Percentiles rank a stretch among this genome's conserved stretches.
Evolutionary conservation across 2,797 vertebrate species (phyloP).

Genomic region (Trichosurus vulpecula): DNA sequence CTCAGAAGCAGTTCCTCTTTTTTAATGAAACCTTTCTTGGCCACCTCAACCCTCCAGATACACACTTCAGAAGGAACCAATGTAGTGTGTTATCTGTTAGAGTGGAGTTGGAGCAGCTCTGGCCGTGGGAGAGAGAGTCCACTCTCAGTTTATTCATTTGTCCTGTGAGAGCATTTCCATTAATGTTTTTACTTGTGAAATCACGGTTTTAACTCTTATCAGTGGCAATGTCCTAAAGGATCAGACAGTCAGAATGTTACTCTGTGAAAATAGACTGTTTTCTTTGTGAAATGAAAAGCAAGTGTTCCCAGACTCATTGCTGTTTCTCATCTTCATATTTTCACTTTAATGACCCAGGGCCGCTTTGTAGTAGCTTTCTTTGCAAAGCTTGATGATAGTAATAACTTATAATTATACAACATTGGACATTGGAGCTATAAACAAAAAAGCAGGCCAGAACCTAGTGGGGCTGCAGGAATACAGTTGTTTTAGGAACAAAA

Average conservation of each 20-base stretch:
- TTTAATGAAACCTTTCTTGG: background rate
- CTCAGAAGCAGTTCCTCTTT: background rate
- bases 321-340: background rate
- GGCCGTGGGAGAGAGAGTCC: background rate
- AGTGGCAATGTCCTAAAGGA: background rate
- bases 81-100: background rate
- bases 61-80: background rate
- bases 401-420: background rate
- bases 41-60: background rate
- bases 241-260: background rate
- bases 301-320: background rate
- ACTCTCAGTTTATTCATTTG: background rate
- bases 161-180: background rate
- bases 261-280: background rate
- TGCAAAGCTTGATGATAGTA: background rate
- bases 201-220: background rate
- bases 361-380: background rate
- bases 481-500: background rate
- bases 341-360: background rate
- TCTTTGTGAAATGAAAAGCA: background rate
- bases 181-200: background rate
- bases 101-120: background rate
- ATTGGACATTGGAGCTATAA: background rate
- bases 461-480: background rate
- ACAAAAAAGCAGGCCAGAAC: background rate